Evolutionary conservation across 1,140 invertebrate species (phyloP), one percentile per base, ranked within the genome.

Genomic region (Bombus waltoni): DNA sequence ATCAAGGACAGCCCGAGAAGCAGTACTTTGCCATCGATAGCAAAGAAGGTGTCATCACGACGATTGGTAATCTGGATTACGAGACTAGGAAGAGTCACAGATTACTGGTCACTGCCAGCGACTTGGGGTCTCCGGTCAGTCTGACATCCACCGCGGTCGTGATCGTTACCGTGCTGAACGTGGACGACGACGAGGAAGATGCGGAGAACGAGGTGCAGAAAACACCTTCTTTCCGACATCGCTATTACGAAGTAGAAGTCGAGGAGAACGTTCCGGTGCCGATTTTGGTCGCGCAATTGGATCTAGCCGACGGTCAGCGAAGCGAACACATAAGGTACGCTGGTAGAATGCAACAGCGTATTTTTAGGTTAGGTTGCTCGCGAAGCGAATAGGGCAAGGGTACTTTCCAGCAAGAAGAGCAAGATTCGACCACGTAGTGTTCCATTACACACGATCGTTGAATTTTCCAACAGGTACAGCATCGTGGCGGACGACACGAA

Each of bases 51-150:
- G 96, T 97, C 2, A 96, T 98, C 8, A 98, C 97, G 18, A 98
- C 97, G 0, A 96, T 97, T 9, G 96, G 96, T 2, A 96, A 96
- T 87, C 95, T 98, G 15, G 97, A 98, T 91, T 98, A 97, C 89
- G 97, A 98, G 94, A 95, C 92, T 44, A 95, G 96, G 88, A 95
- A 94, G 47, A 93, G 95, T 28, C 96, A 98, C 91, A 98, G 98
- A 93, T 95, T 98, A 2, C 97, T 97, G 0, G 96, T 98, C 1
- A 96, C 98, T 11, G 98, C 98, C 1, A 98, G 97, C 0, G 98
- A 98, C 95, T 95, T 98, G 35, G 98, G 98, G 2, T 97, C 97
- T 47, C 98, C 98, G 0, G 22, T 90, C 0, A 97, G 97, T 88
- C 93, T 98, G 15, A 98, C 97, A 77, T 97, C 98, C 0, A 97